Evolutionary conservation across 2,113 vertebrate species (phyloP).

Genomic region (Chaenocephalus aceratus): DNA sequence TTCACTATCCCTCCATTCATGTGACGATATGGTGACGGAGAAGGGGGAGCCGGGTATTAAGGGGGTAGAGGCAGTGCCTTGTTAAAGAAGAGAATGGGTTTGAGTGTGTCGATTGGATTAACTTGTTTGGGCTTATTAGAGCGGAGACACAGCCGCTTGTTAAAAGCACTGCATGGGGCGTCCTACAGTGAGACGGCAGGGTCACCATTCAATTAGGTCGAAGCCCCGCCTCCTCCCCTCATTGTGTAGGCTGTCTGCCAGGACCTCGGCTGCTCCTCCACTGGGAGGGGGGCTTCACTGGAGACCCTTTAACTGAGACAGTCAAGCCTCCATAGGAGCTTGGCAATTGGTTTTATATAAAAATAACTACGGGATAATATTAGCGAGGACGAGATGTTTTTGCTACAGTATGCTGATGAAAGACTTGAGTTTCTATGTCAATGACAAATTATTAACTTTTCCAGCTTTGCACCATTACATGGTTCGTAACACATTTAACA

Average conservation of each 20-base stretch:
- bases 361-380: background rate
- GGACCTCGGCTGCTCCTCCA: slow-evolving; percentile 49
- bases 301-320: slow-evolving; percentile 20
- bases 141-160: slow-evolving; percentile 83
- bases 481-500: background rate
- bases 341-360: slow-evolving; percentile 19
- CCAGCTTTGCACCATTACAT: background rate
- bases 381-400: background rate
- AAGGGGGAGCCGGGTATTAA: slow-evolving; percentile 79
- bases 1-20: slow-evolving; percentile 78
- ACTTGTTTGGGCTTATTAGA: slow-evolving; percentile 88
- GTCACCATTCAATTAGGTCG: slow-evolving; percentile 81
- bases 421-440: background rate
- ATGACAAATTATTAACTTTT: background rate
- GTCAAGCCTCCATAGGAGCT: slow-evolving; percentile 3
- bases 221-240: slow-evolving; percentile 59
- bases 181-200: slow-evolving; percentile 77
- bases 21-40: slow-evolving; percentile 76
- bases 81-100: slow-evolving; percentile 85
- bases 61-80: slow-evolving; percentile 80
- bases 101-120: slow-evolving; percentile 88
- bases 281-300: slow-evolving; percentile 12
- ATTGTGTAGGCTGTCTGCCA: slow-evolving; percentile 68
- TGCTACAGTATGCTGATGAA: background rate
- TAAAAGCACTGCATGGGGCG: slow-evolving; percentile 83